Conservation (phyloP, 2,797 vertebrate species). For the Myripristis jacobus region DNA sequence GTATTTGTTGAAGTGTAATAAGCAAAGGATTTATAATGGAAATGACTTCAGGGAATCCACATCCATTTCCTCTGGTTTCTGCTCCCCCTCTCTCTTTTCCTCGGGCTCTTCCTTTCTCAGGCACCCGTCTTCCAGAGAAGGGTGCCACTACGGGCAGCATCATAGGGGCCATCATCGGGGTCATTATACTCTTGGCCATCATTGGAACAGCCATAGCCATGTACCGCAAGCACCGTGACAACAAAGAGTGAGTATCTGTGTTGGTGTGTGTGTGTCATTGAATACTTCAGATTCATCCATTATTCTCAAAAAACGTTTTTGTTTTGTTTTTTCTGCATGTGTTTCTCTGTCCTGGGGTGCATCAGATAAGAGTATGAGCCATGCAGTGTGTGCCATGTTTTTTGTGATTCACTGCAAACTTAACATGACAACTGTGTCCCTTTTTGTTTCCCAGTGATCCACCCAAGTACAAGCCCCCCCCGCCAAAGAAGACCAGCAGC, state of each 20-base stretch:
- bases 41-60: neutral
- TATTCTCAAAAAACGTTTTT: constrained; percentile 6
- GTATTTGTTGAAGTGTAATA: constrained; percentile 23
- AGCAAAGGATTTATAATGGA: neutral
- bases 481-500: constrained; percentile 74
- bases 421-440: constrained; percentile 34
- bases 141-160: constrained; percentile 75
- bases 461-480: constrained; percentile 85
- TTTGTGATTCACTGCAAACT: constrained; percentile 19
- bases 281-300: constrained; percentile 17
- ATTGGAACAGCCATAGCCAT: constrained; percentile 75
- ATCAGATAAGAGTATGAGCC: constrained; percentile 20
- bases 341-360: neutral
- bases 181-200: constrained; percentile 78
- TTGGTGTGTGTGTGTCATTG: neutral
- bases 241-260: constrained; percentile 78
- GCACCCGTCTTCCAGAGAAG: constrained; percentile 52
- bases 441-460: constrained; percentile 76
- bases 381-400: neutral
- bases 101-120: constrained; percentile 52
- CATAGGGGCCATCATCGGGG: constrained; percentile 81
- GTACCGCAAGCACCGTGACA: constrained; percentile 67
- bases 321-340: neutral
- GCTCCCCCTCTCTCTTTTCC: constrained; percentile 1
- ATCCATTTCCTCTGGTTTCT: neutral